phyloP scores from a whole-genome alignment of 2,888 invertebrate genomes.

The Heliconius ethilla region DNA sequence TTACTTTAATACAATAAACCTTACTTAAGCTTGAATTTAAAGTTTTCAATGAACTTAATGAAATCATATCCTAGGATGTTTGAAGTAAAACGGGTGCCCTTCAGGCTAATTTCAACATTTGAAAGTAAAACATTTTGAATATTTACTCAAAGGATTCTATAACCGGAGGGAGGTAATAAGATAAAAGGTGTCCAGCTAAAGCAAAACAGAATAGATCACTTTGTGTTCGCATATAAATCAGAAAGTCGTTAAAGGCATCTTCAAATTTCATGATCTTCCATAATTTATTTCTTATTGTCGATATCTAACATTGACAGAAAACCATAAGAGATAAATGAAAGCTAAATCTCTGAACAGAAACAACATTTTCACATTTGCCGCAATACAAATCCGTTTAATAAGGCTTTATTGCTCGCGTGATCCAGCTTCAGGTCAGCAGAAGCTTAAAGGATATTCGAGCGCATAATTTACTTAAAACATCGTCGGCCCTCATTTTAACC shows the following conservation, averaged over 20 bases:
- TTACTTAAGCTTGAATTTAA: slow-evolving; percentile 26
- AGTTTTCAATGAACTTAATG: slow-evolving; percentile 22
- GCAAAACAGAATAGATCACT: not conserved
- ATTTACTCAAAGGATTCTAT: slow-evolving; percentile 27
- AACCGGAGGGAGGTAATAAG: slow-evolving; percentile 8
- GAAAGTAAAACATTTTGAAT: slow-evolving; percentile 33
- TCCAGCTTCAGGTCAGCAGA: slow-evolving; percentile 27
- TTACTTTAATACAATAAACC: slow-evolving; percentile 27
- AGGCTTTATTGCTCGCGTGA: slow-evolving; percentile 21
- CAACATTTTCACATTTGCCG: slow-evolving; percentile 4
- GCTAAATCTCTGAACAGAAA: slow-evolving; percentile 2
- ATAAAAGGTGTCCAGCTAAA: slow-evolving; percentile 26
- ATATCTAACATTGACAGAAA: not conserved
- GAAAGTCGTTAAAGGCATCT: not conserved
- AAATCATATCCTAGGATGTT: slow-evolving; percentile 20
- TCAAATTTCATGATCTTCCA: not conserved
- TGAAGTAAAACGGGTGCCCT: slow-evolving; percentile 22
- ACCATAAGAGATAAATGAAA: not conserved
- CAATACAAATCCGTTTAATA: slow-evolving; percentile 13
- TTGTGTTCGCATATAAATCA: too few relatives aligned
- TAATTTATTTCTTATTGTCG: not conserved
- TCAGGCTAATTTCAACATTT: slow-evolving; percentile 26
- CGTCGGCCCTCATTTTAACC: slow-evolving; percentile 65
- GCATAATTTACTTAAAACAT: slow-evolving; percentile 61
- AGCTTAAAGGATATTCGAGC: slow-evolving; percentile 38